Evolutionary conservation across 2,113 vertebrate species (phyloP).

Genomic region (Cynoglossus semilaevis): DNA sequence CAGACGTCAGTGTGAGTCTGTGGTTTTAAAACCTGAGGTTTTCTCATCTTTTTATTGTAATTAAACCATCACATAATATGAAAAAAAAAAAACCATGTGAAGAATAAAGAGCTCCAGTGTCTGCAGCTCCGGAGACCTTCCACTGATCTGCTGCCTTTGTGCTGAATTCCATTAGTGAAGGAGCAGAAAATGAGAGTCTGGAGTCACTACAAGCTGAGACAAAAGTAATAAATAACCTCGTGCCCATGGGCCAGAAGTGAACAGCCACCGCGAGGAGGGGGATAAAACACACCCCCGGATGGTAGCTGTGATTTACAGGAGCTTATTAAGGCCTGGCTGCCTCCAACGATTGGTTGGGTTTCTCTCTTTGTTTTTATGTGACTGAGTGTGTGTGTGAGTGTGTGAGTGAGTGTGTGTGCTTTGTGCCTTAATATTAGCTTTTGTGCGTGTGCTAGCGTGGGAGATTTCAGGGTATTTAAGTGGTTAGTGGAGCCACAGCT

Average conservation of each 20-base stretch:
- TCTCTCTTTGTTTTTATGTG: conserved; percentile 18
- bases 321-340: conserved; percentile 63
- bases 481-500: conserved; percentile 31
- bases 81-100: conserved; percentile 43
- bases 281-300: conserved; percentile 61
- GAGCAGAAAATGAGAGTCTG: conserved; percentile 56
- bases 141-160: conserved; percentile 47
- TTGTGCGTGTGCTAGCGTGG: conserved; percentile 12
- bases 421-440: conserved; percentile 20
- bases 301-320: conserved; percentile 70
- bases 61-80: conserved; percentile 19
- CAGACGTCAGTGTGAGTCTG: too few species aligned
- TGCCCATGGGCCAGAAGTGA: conserved; percentile 67
- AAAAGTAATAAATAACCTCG: conserved; percentile 72
- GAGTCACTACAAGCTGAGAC: conserved; percentile 62
- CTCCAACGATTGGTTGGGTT: conserved; percentile 56
- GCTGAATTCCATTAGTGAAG: conserved; percentile 60
- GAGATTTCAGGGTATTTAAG: conserved; percentile 50
- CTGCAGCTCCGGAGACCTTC: conserved; percentile 35
- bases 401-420: conserved; percentile 7
- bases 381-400: conserved; percentile 3
- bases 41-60: too few species aligned
- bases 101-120: conserved; percentile 15
- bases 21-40: too few species aligned
- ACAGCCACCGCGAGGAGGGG: conserved; percentile 55